These are phyloP conservation scores for Pao palembangensis DNA, from an alignment of 2,113 vertebrate species.

Conservation along the genomic window DNA sequence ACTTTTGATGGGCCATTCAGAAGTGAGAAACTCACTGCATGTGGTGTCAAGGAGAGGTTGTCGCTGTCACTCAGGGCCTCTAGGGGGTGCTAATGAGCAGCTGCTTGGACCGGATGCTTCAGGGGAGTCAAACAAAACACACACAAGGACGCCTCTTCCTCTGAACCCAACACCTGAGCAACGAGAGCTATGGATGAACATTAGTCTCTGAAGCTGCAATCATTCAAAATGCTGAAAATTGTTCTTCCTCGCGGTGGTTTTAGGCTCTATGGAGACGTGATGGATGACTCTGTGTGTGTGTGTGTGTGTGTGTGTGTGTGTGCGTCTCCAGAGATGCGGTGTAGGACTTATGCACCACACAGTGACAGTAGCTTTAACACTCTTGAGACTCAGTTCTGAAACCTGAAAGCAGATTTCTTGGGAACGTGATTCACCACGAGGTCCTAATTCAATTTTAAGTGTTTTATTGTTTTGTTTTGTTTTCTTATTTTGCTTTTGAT, in stretches of 20 bases:
- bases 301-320: slow-evolving; percentile 30
- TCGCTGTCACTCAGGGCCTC: slow-evolving; percentile 67
- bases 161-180: slow-evolving; percentile 23
- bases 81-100: slow-evolving; percentile 59
- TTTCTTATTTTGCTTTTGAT: neutral
- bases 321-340: slow-evolving; percentile 17
- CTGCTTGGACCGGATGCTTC: slow-evolving; percentile 50
- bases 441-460: slow-evolving; percentile 8
- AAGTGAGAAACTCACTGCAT: slow-evolving; percentile 3
- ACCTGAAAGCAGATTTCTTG: slow-evolving; percentile 22
- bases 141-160: slow-evolving; percentile 14
- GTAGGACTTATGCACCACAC: slow-evolving; percentile 31
- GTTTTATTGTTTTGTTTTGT: neutral
- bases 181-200: slow-evolving; percentile 37
- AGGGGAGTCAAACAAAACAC: slow-evolving; percentile 34
- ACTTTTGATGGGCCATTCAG: slow-evolving; percentile 18
- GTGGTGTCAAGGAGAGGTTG: slow-evolving; percentile 25
- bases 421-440: neutral
- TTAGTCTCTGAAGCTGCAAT: slow-evolving; percentile 56
- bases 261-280: slow-evolving; percentile 9
- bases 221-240: slow-evolving; percentile 50
- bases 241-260: slow-evolving; percentile 59
- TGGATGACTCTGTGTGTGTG: slow-evolving; percentile 7
- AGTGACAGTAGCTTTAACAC: slow-evolving; percentile 66
- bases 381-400: slow-evolving; percentile 51